Base-by-base conservation (phyloP, 2,113 vertebrate genomes). In the Brachyhypopomus occidentalis region DNA sequence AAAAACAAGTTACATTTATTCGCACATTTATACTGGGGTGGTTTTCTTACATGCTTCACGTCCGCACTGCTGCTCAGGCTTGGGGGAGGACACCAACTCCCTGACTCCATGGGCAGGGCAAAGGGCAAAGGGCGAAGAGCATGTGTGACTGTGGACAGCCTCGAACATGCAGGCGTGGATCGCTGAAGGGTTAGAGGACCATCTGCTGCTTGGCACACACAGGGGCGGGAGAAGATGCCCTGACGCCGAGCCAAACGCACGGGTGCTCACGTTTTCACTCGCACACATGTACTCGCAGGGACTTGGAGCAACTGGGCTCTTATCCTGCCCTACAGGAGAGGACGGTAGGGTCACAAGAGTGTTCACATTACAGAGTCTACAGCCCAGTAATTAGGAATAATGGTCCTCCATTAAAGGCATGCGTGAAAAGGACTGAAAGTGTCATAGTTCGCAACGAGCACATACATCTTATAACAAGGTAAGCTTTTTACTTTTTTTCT, bases 171-270 rank as follows among this genome's bases (percentile, higher is more conserved):
- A 27, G 71, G 72, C 79, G 34, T 56, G 45, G 70, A 55, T 80
- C 58, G 38, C 8, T 27, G 79, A 14, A 75, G 34, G 25, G 64
- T 63, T 75, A 52, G 23, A 59, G 23, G 60, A 70, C 63, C 72
- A 76, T 81, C 48, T 75, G 72, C 30, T 48, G 38, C 72, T 69
- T 63, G 63, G 59, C 58, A 75, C 19, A 64, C 45, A 30, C 5
- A 27, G 22, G 27, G 17, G 1, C 36, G 41, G 60, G 66, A 56
- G 60, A 67, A 66, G 6, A 63, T 73, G 7, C 27, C 48, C 60
- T 5, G 30, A 27, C 38, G 72, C 0, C 48, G 56, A 72, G 67
- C 56, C 48, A 25, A 36, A 72, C 5, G 45, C n/a, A 38, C 22
- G 11, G 0, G 7, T 17, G 34, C 20, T 38, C 22, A 3, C 34